Percentiles rank a stretch among this genome's conserved stretches.
Evolutionary conservation across 2,888 invertebrate species (phyloP).

Genomic region (Volucella inflata): DNA sequence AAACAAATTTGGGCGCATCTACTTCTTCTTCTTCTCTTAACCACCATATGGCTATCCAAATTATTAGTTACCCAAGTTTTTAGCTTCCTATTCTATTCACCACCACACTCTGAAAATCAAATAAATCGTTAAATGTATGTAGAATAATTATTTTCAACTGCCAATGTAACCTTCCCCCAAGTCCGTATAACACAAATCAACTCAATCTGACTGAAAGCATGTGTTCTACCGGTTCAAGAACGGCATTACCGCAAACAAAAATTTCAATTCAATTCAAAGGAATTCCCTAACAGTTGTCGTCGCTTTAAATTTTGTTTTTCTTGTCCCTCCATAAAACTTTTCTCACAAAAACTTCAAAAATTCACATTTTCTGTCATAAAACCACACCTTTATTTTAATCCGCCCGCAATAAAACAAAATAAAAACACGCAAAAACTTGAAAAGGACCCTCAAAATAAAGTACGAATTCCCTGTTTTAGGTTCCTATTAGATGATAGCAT

Average conservation of each 20-base stretch:
- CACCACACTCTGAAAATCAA: no score
- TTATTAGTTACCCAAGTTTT: no score
- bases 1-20: no score
- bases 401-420: not conserved
- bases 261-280: slow-evolving; percentile 59
- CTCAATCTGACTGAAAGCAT: slow-evolving; percentile 9
- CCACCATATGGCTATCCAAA: no score
- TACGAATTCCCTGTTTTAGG: not conserved
- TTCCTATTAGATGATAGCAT: not conserved
- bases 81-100: no score
- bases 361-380: not conserved
- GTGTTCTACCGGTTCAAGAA: slow-evolving; percentile 48
- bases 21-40: no score
- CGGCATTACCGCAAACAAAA: slow-evolving; percentile 51
- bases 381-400: not conserved
- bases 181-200: slow-evolving; percentile 10
- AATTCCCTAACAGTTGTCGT: slow-evolving; percentile 60
- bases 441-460: not conserved
- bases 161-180: not conserved
- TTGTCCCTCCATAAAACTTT: not conserved
- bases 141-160: no score
- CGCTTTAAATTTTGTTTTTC: not conserved
- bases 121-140: no score
- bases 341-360: not conserved
- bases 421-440: not conserved